Percentiles rank a stretch among this genome's conserved stretches.
phyloP scores from a whole-genome alignment of 2,888 invertebrate species.

The Apamea monoglypha region DNA sequence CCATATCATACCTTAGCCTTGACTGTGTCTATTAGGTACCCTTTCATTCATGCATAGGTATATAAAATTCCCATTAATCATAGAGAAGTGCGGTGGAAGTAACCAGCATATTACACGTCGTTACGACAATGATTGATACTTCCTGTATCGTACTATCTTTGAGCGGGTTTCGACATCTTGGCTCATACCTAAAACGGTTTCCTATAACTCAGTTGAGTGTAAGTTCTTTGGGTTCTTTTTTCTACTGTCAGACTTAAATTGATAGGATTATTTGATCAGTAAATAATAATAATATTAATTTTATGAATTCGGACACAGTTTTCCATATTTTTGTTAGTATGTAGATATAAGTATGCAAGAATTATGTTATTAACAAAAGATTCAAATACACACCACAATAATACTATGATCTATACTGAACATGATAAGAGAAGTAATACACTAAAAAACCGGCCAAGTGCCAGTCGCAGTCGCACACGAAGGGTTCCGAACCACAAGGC shows the following conservation, averaged over 20 bases:
- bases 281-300: too few species aligned
- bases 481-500: too few species aligned
- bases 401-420: too few species aligned
- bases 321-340: too few species aligned
- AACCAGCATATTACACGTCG: slow-evolving; percentile 55
- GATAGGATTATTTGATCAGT: neutral
- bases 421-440: too few species aligned
- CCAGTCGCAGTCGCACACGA: too few species aligned
- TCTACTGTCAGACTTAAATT: neutral
- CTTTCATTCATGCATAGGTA: slow-evolving; percentile 17
- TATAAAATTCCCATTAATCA: slow-evolving; percentile 53
- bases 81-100: slow-evolving; percentile 41
- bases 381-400: too few species aligned
- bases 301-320: too few species aligned
- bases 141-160: slow-evolving; percentile 68
- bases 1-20: neutral
- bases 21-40: neutral
- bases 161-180: slow-evolving; percentile 52
- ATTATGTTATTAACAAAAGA: too few species aligned
- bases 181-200: neutral
- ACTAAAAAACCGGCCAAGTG: too few species aligned
- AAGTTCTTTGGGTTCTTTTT: neutral
- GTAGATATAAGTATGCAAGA: too few species aligned
- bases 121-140: slow-evolving; percentile 69
- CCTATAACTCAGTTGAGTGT: neutral